phyloP scores from a whole-genome alignment of 2,888 invertebrate species.

The Oscheius myriophilus region DNA sequence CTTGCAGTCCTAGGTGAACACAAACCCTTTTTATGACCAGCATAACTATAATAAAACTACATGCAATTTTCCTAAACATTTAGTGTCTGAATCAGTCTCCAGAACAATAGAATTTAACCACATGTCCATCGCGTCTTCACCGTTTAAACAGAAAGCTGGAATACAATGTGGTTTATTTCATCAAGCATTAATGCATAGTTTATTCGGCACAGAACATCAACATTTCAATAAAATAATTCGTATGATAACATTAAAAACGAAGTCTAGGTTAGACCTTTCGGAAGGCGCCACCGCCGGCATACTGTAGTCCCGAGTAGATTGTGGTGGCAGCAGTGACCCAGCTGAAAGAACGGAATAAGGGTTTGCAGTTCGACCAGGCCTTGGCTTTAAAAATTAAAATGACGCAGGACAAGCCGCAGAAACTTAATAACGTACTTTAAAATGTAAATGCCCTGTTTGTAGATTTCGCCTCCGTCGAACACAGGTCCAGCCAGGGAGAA shows the following conservation, averaged over 20 bases:
- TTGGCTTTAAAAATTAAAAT: no score
- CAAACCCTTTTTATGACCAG: no score
- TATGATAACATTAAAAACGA: neutral
- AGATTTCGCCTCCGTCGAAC: slow-evolving; percentile 80
- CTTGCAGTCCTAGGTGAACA: no score
- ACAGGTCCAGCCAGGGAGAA: slow-evolving; percentile 91
- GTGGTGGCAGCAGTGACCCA: slow-evolving; percentile 63
- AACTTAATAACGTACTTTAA: slow-evolving; percentile 76
- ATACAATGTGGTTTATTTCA: no score
- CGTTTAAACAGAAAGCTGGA: no score
- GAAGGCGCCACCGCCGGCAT: slow-evolving; percentile 63
- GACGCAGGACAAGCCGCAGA: neutral
- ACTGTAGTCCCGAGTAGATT: slow-evolving; percentile 66
- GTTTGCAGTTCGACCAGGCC: neutral
- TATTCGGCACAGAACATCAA: neutral
- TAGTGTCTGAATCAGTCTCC: no score
- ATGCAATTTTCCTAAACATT: no score
- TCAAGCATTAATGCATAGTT: neutral
- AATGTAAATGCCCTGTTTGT: slow-evolving; percentile 74
- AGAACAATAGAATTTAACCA: no score
- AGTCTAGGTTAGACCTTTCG: slow-evolving; percentile 37
- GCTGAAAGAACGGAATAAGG: slow-evolving; percentile 30
- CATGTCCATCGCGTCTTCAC: no score
- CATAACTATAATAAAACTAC: no score
- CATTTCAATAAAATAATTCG: neutral